Conservation (phyloP, 2,797 vertebrate genomes). For the Premnoplex brunnescens region DNA sequence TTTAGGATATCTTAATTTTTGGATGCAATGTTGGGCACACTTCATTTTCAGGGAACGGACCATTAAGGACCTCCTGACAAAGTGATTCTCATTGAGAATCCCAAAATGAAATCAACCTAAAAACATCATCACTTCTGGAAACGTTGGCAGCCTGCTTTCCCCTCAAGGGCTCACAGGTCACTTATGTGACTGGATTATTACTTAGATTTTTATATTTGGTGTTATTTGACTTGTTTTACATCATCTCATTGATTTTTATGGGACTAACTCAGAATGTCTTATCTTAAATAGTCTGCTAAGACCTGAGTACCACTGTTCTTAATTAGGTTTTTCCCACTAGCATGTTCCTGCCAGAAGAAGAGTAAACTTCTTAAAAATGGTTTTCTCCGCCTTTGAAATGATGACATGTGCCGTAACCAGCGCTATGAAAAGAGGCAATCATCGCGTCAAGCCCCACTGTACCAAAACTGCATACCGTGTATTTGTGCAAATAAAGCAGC, state of each 20-base stretch:
- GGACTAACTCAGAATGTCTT: background rate
- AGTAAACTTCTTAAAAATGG: background rate
- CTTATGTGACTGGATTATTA: background rate
- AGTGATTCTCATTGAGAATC: slow-evolving; percentile 21
- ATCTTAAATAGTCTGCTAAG: slow-evolving; percentile 21
- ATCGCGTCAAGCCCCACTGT: background rate
- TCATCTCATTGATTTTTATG: slow-evolving; percentile 8
- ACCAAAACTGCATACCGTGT: background rate
- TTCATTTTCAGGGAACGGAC: slow-evolving; percentile 41
- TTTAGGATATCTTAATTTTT: slow-evolving; percentile 24
- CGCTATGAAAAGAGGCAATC: background rate
- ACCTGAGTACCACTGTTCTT: background rate
- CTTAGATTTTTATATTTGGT: background rate
- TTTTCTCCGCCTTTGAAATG: background rate
- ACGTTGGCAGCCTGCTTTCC: background rate
- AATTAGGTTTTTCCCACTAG: background rate
- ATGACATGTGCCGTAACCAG: background rate
- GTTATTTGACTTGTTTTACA: slow-evolving; percentile 17
- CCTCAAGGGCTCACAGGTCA: background rate
- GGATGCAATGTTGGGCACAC: slow-evolving; percentile 5
- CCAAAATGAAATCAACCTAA: slow-evolving; percentile 44
- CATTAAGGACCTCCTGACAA: slow-evolving; percentile 35
- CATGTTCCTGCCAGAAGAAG: background rate
- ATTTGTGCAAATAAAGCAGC: slow-evolving; percentile 32
- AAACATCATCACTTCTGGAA: slow-evolving; percentile 39